Evolutionary conservation across 2,797 vertebrate species (phyloP).

Genomic region (Moxostoma hubbsi): DNA sequence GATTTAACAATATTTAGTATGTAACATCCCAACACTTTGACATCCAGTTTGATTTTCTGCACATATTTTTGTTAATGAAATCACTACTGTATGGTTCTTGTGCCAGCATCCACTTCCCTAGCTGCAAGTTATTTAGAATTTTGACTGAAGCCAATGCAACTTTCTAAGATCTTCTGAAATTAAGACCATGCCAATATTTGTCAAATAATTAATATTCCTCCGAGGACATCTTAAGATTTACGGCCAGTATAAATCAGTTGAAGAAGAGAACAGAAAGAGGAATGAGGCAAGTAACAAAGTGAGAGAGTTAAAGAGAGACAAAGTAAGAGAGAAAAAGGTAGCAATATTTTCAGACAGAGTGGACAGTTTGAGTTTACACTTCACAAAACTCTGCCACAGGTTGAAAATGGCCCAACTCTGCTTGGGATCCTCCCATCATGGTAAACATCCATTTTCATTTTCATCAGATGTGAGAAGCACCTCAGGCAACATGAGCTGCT

Average conservation of each 20-base stretch:
- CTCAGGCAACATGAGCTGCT: constrained; percentile 27
- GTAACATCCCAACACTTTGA: background rate
- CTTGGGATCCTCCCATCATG: constrained; percentile 8
- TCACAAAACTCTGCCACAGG: constrained; percentile 30
- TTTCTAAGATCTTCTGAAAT: background rate
- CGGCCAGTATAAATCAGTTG: background rate
- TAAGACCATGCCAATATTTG: background rate
- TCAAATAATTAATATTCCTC: background rate
- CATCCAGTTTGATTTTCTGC: background rate
- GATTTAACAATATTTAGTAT: constrained; percentile 1
- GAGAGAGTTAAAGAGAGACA: constrained; percentile 19
- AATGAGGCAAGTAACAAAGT: background rate
- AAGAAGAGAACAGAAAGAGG: background rate
- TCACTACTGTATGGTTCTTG: constrained; percentile 14
- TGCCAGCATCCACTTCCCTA: background rate
- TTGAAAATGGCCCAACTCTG: constrained; percentile 23
- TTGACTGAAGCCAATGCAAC: background rate
- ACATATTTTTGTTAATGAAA: constrained; percentile 10
- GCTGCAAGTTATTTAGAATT: constrained; percentile 16
- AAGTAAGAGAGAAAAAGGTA: background rate
- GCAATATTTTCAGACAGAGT: background rate
- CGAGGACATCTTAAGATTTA: constrained; percentile 1
- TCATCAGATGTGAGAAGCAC: constrained; percentile 42
- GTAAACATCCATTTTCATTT: constrained; percentile 33
- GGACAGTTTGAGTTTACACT: constrained; percentile 10